Evolutionary conservation across 2,888 invertebrate genomes (phyloP).

Genomic region (Clepsis dumicolana): DNA sequence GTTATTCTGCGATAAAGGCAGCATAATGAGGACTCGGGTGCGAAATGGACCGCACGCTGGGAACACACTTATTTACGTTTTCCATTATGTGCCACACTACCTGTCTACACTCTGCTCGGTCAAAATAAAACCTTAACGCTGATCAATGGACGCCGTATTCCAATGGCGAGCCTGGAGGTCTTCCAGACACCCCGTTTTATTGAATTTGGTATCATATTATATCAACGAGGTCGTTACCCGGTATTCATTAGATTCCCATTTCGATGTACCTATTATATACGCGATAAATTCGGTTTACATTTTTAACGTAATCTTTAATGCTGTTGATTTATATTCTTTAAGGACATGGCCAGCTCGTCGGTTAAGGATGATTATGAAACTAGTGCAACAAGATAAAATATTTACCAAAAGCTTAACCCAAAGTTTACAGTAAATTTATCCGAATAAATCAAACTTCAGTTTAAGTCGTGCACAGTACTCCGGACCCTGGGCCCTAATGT

Average conservation of each 20-base stretch:
- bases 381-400: too few species aligned
- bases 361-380: too few species aligned
- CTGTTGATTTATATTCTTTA: neutral
- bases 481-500: conserved; percentile 6
- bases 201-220: conserved; percentile 46
- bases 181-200: conserved; percentile 41
- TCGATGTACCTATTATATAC: conserved; percentile 5
- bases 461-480: neutral
- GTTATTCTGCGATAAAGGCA: conserved; percentile 50
- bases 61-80: conserved; percentile 46
- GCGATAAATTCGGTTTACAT: neutral
- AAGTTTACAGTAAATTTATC: too few species aligned
- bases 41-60: conserved; percentile 46
- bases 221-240: conserved; percentile 43
- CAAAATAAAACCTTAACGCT: conserved; percentile 20
- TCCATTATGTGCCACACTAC: conserved; percentile 38
- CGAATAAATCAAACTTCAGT: neutral
- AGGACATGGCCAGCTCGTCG: too few species aligned
- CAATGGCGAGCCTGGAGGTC: neutral
- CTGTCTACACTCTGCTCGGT: conserved; percentile 8
- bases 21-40: conserved; percentile 49
- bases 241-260: conserved; percentile 46
- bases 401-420: too few species aligned
- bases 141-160: neutral
- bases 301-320: too few species aligned